Base-by-base conservation (phyloP, 2,888 invertebrate species). In the Drosophila aldrichi region DNA sequence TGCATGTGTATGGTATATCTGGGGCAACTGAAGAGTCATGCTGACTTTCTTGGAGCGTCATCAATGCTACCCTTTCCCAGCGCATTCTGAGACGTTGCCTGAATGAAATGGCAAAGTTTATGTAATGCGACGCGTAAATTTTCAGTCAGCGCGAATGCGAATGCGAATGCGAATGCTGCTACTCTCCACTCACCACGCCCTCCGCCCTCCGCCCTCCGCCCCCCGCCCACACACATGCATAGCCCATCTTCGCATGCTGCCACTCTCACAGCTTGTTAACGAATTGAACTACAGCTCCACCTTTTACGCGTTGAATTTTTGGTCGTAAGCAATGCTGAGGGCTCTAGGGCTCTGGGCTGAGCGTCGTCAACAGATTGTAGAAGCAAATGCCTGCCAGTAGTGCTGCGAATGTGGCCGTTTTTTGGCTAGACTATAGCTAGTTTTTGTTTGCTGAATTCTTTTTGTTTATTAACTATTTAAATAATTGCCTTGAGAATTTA, bases 221-320 rank as follows among this genome's bases (percentile, higher is more conserved):
- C 34, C 25, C 6, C 12, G 1, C n/a, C 36, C n/a, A 8, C 8
- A 29, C 8, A 29, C 29, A 29, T 29, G 14, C 18, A 32, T 18
- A 32, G 48, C 10, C 29, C 10, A 18, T 6, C 32, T 32, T 12
- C 20, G 12, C 49, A 10, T 5, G 18, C 49, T 12, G 18, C 51
- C 54, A 38, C 18, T 44, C 49, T 46, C 32, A 6, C 49, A 59
- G 54, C 81, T 77, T 80, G 77, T 80, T 89, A 89, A 85, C 88
- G 89, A 88, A 89, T 84, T 82, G 84, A 85, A 88, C 89, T 82
- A 80, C 77, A 70, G 85, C 84, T 85, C 84, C 84, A 89, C 84
- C 89, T 85, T 85, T 85, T 85, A 79, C 70, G 75, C 86, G 83
- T 84, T 72, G 65, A 40, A 54, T 54, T 54, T 40, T 25, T 73